These are phyloP conservation scores for Calidris pugnax DNA, from an alignment of 2,113 vertebrate genomes.

Conservation along the genomic window DNA sequence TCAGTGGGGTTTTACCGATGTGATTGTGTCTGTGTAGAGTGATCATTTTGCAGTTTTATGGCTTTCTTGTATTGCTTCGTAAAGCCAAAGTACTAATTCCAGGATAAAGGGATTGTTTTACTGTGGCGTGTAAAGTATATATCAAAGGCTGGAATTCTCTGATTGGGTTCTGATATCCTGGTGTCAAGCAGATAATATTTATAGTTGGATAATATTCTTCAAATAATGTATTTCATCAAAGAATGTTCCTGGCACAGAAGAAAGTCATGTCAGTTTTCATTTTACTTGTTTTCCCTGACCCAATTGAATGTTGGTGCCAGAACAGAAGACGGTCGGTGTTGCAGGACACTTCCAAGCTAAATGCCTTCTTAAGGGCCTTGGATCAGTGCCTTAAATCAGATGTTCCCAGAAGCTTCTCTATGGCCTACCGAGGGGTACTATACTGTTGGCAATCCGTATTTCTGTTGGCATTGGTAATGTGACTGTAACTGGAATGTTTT, in stretches of 20 bases:
- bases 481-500: neutral
- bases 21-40: neutral
- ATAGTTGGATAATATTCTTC: neutral
- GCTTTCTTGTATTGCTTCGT: neutral
- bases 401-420: neutral
- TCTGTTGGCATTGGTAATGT: neutral
- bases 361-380: neutral
- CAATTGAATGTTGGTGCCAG: neutral
- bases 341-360: neutral
- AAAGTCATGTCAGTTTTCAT: neutral
- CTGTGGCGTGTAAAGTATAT: neutral
- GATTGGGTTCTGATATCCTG: neutral
- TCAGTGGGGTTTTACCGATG: neutral
- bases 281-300: neutral
- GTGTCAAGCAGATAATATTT: neutral
- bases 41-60: neutral
- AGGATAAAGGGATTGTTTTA: neutral
- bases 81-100: neutral
- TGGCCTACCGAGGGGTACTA: accelerated
- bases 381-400: neutral
- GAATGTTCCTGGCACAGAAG: neutral
- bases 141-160: neutral
- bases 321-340: neutral
- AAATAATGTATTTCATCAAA: neutral
- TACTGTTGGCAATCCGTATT: neutral